Evolutionary conservation across 1,140 invertebrate species (phyloP).

Genomic region (Helicoverpa zea): DNA sequence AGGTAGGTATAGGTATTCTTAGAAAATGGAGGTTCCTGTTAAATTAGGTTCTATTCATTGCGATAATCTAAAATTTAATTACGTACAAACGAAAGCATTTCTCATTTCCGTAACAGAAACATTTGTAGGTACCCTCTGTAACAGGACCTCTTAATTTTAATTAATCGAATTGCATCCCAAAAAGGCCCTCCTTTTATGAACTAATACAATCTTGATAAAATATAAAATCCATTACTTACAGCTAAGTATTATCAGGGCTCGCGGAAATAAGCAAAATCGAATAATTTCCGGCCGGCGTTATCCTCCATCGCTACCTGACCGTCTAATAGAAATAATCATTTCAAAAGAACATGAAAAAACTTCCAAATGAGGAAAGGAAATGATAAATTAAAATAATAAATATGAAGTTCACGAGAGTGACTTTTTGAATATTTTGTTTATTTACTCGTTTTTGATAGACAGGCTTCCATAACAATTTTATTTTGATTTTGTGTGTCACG

Average conservation of each 20-base stretch:
- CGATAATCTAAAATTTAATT: too few species aligned
- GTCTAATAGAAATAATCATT: background rate
- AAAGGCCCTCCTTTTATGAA: background rate
- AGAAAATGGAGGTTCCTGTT: too few species aligned
- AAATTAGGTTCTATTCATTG: too few species aligned
- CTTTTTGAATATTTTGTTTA: background rate
- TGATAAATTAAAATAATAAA: background rate
- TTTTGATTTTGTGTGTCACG: too few species aligned
- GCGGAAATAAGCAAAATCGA: conserved; percentile 26
- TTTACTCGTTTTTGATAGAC: background rate
- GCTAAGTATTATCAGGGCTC: conserved; percentile 4
- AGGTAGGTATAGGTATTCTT: too few species aligned
- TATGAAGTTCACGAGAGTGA: background rate
- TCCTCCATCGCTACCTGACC: background rate
- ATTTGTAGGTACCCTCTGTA: too few species aligned
- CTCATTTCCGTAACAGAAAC: too few species aligned
- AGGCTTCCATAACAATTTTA: too few species aligned
- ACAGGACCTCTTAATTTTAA: background rate
- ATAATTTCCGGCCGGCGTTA: conserved; percentile 8
- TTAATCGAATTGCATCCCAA: background rate
- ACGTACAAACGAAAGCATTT: too few species aligned
- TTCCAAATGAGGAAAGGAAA: background rate
- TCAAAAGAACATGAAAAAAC: background rate
- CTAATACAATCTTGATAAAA: conserved; percentile 21
- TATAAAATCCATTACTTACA: background rate